Base-by-base conservation (phyloP, 2,113 vertebrate genomes). In the Donacobius atricapilla region DNA sequence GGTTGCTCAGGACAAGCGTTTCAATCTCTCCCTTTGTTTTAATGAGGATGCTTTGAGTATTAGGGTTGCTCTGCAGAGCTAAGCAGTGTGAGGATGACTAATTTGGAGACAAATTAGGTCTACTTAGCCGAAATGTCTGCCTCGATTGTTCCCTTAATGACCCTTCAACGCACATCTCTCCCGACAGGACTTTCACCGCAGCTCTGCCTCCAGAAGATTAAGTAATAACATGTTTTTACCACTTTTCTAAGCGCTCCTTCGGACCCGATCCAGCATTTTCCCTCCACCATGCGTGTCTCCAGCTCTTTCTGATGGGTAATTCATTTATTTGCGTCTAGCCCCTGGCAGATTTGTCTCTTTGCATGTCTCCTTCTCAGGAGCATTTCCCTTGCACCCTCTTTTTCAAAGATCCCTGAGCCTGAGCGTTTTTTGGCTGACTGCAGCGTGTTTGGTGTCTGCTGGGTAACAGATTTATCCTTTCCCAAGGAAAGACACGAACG, bases 401-500 rank as follows among this genome's bases (percentile, higher is more conserved):
- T 84, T 89, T 89, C 80, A 48, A 79, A 70, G 53, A n/a, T 81
- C 83, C 71, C 81, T 6, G 53, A 63, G 87, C 72, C 64, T 14
- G 66, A 94, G 89, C 9, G 19, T 1, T 85, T 77, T 65, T 95
- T 80, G 54, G 78, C 33, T 39, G 71, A 39, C 80, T 56, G 80
- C 54, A 45, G 48, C 5, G 48, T 5, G 35, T 76, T 94, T n/a
- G 53, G 65, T 97, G 83, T 89, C 71, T 51, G 61, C 83, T 71
- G 16, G 47, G 40, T 37, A 86, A 85, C 94, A 94, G 87, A 94
- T 93, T 96, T 76, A 61, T 95, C 69, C 95, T 96, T 94, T 97
- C 98, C 94, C 93, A 82, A 86, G 96, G 81, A 96, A 87, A 93
- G 97, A 97, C 94, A 76, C 9, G 84, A 96, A 97, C 48, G 75